Percentiles rank a stretch among this genome's conserved stretches.
Conservation (phyloP, 2,113 vertebrate species). For the Solea solea region DNA sequence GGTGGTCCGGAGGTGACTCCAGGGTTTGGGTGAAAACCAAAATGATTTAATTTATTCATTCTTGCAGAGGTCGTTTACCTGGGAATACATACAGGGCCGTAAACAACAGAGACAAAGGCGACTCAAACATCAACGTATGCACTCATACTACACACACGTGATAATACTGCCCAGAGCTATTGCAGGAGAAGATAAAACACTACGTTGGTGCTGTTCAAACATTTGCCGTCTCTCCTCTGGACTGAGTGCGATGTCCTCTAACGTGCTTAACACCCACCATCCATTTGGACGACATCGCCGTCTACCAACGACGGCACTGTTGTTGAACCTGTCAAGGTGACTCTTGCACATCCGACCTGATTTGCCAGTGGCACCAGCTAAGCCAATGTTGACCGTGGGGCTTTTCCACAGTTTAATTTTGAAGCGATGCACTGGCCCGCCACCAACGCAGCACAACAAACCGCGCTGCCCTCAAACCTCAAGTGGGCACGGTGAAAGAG, state of each 20-base stretch:
- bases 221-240: conserved; percentile 51
- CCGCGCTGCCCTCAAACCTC: conserved; percentile 39
- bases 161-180: conserved; percentile 1
- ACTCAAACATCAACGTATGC: conserved; percentile 4
- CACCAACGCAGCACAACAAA: conserved; percentile 62
- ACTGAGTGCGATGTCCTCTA: conserved; percentile 63
- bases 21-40: conserved; percentile 44
- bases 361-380: conserved; percentile 63
- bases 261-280: conserved; percentile 56
- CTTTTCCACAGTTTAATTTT: conserved; percentile 75
- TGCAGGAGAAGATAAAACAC: conserved; percentile 29
- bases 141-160: conserved; percentile 6
- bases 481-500: conserved; percentile 24
- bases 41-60: conserved; percentile 49
- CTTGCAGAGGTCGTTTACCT: conserved; percentile 14
- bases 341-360: conserved; percentile 68
- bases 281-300: conserved; percentile 69
- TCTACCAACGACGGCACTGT: conserved; percentile 60
- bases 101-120: conserved; percentile 1
- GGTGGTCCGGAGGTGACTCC: conserved; percentile 22
- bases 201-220: conserved; percentile 21
- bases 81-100: conserved; percentile 6
- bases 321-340: conserved; percentile 79
- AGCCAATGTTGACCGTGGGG: conserved; percentile 80
- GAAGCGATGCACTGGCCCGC: conserved; percentile 65